Evolutionary conservation across 2,113 vertebrate genomes (phyloP).

Genomic region (Ictalurus punctatus): DNA sequence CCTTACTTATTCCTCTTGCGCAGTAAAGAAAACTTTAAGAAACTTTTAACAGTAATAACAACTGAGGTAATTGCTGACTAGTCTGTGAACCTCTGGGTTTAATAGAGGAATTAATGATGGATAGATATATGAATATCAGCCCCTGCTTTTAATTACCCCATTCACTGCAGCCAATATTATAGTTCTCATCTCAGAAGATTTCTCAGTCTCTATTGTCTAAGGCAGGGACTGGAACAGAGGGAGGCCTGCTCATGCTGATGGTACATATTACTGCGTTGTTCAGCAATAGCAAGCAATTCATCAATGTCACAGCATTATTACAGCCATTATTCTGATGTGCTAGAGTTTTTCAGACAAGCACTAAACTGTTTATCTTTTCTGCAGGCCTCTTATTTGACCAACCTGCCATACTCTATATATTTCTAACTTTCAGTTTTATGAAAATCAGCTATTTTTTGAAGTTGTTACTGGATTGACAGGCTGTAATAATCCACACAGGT

Average conservation of each 20-base stretch:
- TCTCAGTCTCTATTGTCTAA: conserved; percentile 16
- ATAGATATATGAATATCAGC: conserved; percentile 27
- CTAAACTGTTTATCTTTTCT: conserved; percentile 61
- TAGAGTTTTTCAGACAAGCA: conserved; percentile 65
- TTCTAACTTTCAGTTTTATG: conserved; percentile 42
- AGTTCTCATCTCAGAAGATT: background rate
- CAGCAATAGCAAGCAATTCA: conserved; percentile 42
- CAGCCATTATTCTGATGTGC: conserved; percentile 65
- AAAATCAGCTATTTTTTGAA: background rate
- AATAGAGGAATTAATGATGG: conserved; percentile 21
- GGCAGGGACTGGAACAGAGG: background rate
- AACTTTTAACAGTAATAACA: conserved; percentile 58
- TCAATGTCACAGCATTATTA: conserved; percentile 64
- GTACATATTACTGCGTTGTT: conserved; percentile 26
- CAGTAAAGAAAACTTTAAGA: conserved; percentile 58
- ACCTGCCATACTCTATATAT: conserved; percentile 48
- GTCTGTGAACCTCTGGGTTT: background rate
- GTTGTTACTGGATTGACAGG: background rate
- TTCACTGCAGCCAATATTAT: conserved; percentile 3
- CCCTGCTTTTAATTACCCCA: conserved; percentile 13
- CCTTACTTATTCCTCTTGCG: conserved; percentile 21
- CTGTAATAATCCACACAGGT: background rate
- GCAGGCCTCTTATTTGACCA: conserved; percentile 36
- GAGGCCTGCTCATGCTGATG: conserved; percentile 4
- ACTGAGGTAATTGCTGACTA: conserved; percentile 60